phyloP scores from a whole-genome alignment of 2,113 vertebrate species.

The Himantopus leucocephalus region DNA sequence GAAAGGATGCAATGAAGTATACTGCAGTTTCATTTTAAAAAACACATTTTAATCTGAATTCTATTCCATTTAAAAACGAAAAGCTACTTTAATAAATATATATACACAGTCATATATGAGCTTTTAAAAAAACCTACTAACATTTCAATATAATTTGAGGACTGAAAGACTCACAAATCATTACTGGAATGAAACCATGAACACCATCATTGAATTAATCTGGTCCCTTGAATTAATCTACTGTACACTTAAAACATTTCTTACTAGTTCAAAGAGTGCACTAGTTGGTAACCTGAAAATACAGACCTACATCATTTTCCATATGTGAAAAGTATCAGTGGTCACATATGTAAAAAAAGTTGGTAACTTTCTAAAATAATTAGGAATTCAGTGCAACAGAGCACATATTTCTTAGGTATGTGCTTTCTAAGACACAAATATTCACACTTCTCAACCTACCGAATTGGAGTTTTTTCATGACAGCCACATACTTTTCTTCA shows the following conservation, averaged over 20 bases:
- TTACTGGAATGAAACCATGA: neutral
- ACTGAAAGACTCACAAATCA: neutral
- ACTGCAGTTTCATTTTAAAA: neutral
- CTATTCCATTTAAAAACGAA: neutral
- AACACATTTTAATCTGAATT: neutral
- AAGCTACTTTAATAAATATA: neutral
- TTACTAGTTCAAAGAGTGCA: neutral
- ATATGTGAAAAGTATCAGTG: neutral
- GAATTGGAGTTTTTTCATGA: conserved; percentile 98
- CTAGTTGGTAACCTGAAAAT: neutral
- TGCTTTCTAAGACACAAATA: neutral
- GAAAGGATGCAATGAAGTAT: neutral
- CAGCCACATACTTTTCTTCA: conserved; percentile 94
- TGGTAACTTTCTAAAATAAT: neutral
- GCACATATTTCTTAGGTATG: neutral
- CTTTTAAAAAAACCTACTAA: neutral
- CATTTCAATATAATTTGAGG: neutral
- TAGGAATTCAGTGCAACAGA: neutral
- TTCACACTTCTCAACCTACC: conserved; percentile 80
- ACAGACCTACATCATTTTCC: neutral
- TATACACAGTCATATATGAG: neutral
- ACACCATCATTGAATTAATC: neutral
- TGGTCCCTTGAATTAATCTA: neutral
- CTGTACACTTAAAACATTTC: neutral
- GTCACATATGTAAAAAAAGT: neutral